These are phyloP conservation scores for Ctenoplectra terminalis DNA, from an alignment of 1,140 invertebrate genomes.

Conservation along the genomic window DNA sequence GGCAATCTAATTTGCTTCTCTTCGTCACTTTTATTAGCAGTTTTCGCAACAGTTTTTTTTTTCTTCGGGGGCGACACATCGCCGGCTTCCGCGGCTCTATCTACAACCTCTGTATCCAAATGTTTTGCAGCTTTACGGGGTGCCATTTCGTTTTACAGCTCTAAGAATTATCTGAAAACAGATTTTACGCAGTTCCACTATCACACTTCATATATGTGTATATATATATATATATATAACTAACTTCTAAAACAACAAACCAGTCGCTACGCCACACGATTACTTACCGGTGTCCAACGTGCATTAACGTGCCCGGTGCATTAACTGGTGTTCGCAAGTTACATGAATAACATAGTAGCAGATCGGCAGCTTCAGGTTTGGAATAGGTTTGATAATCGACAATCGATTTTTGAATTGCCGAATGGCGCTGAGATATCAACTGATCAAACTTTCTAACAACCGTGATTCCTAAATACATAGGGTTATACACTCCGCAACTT, in stretches of 20 bases:
- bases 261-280: neutral
- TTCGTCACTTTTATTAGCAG: neutral
- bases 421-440: conserved; percentile 1
- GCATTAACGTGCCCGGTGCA: conserved; percentile 20
- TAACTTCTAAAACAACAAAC: neutral
- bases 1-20: conserved; percentile 38
- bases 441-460: neutral
- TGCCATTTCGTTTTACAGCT: conserved; percentile 32
- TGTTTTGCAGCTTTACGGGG: conserved; percentile 43
- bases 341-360: conserved; percentile 41
- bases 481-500: neutral
- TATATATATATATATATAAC: neutral
- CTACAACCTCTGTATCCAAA: conserved; percentile 1
- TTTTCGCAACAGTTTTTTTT: conserved; percentile 4
- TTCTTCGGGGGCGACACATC: conserved; percentile 38
- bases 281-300: conserved; percentile 39
- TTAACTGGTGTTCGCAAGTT: conserved; percentile 18
- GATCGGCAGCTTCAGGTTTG: conserved; percentile 29
- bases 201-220: neutral
- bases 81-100: conserved; percentile 18
- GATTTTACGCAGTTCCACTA: neutral
- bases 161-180: neutral
- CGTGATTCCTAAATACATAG: neutral
- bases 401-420: conserved; percentile 47
- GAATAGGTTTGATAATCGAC: conserved; percentile 45